Evolutionary conservation across 1,140 invertebrate species (phyloP).

Genomic region (Homalodisca vitripennis): DNA sequence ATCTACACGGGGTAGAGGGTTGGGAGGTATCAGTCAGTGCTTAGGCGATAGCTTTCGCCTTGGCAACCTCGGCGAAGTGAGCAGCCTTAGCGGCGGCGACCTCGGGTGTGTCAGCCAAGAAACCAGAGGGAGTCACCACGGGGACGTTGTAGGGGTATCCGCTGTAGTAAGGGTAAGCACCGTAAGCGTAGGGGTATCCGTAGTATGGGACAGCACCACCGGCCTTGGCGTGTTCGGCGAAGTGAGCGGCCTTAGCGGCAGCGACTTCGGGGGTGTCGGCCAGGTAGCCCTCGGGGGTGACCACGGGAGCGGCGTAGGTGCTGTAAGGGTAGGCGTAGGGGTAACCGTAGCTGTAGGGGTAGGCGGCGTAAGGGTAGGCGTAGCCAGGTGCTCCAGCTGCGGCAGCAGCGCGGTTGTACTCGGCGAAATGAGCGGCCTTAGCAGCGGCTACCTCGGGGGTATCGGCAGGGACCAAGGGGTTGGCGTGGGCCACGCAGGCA

Average conservation of each 20-base stretch:
- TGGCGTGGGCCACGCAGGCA: neutral
- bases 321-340: conserved; percentile 47
- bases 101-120: conserved; percentile 59
- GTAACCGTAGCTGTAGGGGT: conserved; percentile 55
- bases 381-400: conserved; percentile 45
- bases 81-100: conserved; percentile 58
- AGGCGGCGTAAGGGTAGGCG: conserved; percentile 48
- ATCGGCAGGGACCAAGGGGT: conserved; percentile 51
- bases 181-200: conserved; percentile 30
- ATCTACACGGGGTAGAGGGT: conserved; percentile 4
- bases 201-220: conserved; percentile 43
- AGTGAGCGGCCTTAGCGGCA: conserved; percentile 52
- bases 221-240: conserved; percentile 48
- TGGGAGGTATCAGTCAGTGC: neutral
- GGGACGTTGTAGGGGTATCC: conserved; percentile 34
- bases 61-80: conserved; percentile 51
- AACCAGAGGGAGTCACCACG: conserved; percentile 55
- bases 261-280: conserved; percentile 55
- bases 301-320: conserved; percentile 41
- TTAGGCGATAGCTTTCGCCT: conserved; percentile 32
- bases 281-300: conserved; percentile 45
- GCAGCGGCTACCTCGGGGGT: conserved; percentile 59
- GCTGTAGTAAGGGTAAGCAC: conserved; percentile 35
- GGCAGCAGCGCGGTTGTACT: conserved; percentile 50
- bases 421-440: conserved; percentile 56